Conservation (phyloP, 2,888 invertebrate genomes). For the Eristalis intricaria region DNA sequence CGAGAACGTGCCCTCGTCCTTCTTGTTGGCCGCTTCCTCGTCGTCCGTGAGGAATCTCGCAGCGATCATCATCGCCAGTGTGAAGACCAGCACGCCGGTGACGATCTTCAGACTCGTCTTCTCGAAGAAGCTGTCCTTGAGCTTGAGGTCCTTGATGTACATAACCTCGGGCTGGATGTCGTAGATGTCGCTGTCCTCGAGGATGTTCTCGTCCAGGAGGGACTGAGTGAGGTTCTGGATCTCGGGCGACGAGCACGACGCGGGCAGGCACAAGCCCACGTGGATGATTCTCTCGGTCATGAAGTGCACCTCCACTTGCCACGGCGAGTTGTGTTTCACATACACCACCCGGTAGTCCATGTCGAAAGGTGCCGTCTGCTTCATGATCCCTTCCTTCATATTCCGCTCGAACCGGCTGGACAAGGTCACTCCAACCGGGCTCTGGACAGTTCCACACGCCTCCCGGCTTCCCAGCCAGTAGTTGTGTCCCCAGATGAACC, state of each 20-base stretch:
- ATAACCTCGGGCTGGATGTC: constrained; percentile 79
- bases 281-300: constrained; percentile 82
- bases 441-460: constrained; percentile 82
- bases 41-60: constrained; percentile 52
- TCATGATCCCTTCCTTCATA: constrained; percentile 80
- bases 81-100: constrained; percentile 74
- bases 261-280: constrained; percentile 83
- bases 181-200: constrained; percentile 78
- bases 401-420: constrained; percentile 79
- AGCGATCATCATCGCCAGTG: constrained; percentile 75
- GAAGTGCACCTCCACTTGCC: constrained; percentile 81
- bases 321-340: constrained; percentile 80
- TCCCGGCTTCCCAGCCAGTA: constrained; percentile 83
- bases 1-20: background rate
- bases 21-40: constrained; percentile 31
- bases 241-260: constrained; percentile 80
- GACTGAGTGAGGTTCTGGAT: constrained; percentile 78
- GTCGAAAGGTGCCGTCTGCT: constrained; percentile 79
- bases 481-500: constrained; percentile 84
- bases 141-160: constrained; percentile 79
- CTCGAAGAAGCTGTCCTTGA: constrained; percentile 77
- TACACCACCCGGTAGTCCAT: constrained; percentile 81
- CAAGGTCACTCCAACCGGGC: constrained; percentile 78
- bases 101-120: constrained; percentile 78
- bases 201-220: constrained; percentile 77